Conservation (phyloP, 2,113 vertebrate species). For the Grus americana region DNA sequence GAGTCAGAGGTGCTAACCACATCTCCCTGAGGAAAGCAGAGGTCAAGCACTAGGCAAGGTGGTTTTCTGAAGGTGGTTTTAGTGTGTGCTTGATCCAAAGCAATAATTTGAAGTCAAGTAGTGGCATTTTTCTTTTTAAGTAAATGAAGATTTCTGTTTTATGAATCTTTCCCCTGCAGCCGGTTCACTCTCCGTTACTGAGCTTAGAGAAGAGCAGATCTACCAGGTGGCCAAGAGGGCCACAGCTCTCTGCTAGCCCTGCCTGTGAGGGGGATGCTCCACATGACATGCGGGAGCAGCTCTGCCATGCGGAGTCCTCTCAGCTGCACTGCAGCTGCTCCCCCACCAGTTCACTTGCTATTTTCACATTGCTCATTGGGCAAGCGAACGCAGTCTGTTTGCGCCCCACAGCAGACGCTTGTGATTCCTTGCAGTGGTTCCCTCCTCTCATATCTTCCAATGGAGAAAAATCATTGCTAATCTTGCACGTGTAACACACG, state of each 20-base stretch:
- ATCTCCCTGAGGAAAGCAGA: not conserved
- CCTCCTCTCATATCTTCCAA: not conserved
- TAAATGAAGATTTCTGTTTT: not conserved
- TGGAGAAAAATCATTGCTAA: not conserved
- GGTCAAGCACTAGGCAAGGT: not conserved
- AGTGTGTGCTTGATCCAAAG: not conserved
- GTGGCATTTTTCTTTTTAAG: not conserved
- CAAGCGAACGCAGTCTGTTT: not conserved
- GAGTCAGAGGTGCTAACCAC: conserved; percentile 22
- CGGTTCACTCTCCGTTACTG: not conserved
- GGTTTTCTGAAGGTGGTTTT: not conserved
- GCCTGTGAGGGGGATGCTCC: not conserved
- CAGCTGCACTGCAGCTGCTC: not conserved
- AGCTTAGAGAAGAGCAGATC: not conserved
- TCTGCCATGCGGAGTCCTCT: not conserved
- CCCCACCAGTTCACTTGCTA: not conserved
- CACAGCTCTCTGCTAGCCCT: not conserved
- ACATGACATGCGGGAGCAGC: not conserved
- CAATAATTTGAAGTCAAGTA: not conserved
- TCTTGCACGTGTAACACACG: not conserved
- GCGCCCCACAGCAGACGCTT: not conserved
- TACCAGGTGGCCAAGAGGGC: fast-evolving
- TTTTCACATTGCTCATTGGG: not conserved
- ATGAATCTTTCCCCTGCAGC: not conserved
- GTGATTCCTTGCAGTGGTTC: not conserved